A percentile compares a stretch with the other conserved stretches of the same genome.
phyloP scores from a whole-genome alignment of 2,888 invertebrate species.

The Lycia hirtaria region DNA sequence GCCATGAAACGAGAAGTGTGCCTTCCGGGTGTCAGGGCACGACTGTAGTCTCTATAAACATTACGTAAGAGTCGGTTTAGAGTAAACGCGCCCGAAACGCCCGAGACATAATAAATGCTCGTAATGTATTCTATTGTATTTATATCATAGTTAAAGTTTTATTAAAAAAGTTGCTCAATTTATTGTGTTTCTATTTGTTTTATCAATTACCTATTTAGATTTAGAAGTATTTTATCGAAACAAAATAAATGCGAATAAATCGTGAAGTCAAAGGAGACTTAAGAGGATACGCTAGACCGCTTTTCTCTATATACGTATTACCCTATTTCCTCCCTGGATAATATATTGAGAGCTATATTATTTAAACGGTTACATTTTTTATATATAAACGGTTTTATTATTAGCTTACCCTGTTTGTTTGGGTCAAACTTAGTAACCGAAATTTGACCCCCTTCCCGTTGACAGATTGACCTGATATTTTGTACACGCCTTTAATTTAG shows the following conservation, averaged over 20 bases:
- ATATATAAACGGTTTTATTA: too few species aligned
- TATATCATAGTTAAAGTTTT: conserved; percentile 80
- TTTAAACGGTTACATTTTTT: too few species aligned
- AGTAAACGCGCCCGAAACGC: conserved; percentile 47
- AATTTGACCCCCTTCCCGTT: too few species aligned
- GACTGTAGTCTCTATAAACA: neutral
- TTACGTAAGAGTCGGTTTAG: neutral
- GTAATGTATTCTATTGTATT: conserved; percentile 81
- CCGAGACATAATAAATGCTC: conserved; percentile 76
- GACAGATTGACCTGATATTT: too few species aligned
- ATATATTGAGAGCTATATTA: too few species aligned
- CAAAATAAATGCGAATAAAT: too few species aligned
- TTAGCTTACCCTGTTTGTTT: too few species aligned
- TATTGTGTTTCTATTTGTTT: conserved; percentile 21
- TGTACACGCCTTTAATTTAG: too few species aligned
- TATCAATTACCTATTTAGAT: neutral
- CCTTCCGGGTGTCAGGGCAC: conserved; percentile 62
- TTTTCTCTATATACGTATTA: too few species aligned
- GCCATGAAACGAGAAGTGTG: conserved; percentile 64
- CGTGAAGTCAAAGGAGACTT: conserved; percentile 2
- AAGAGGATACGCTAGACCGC: conserved; percentile 36
- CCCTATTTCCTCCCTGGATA: too few species aligned
- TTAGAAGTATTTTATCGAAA: neutral
- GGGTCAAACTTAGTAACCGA: too few species aligned
- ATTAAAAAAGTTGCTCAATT: conserved; percentile 83